A percentile compares a stretch with the other conserved stretches of the same genome.
Evolutionary conservation across 92 coral and sea anemone genomes (phyloP).

Genomic region (Porites rus): DNA sequence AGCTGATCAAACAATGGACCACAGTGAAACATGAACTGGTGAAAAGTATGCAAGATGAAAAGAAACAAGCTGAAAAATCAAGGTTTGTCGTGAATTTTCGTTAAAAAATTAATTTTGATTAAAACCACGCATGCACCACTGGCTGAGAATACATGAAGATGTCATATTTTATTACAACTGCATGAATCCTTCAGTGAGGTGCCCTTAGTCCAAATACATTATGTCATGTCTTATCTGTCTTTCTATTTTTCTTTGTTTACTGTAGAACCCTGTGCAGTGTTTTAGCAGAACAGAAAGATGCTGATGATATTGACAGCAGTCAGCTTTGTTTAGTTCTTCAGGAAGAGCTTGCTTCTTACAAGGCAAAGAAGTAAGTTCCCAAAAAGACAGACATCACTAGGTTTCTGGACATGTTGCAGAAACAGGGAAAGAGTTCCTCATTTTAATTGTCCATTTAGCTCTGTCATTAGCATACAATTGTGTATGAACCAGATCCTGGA

Average conservation of each 20-base stretch:
- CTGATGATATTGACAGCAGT: constrained; percentile 29
- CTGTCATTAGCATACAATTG: too few species aligned
- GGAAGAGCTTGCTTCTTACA: constrained; percentile 75
- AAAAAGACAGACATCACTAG: not conserved
- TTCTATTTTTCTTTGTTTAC: not conserved
- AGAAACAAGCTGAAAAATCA: constrained; percentile 20
- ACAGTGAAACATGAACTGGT: constrained; percentile 63
- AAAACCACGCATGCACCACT: too few species aligned
- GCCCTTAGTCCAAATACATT: not conserved
- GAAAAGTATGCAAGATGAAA: constrained; percentile 43
- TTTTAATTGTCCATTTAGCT: too few species aligned
- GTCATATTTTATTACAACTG: not conserved
- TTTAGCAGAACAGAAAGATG: constrained; percentile 58
- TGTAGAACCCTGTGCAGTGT: constrained; percentile 71
- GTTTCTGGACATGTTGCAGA: too few species aligned
- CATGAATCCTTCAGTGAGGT: not conserved
- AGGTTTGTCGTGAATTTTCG: constrained; percentile 12
- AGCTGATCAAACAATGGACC: constrained; percentile 59
- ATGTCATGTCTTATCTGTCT: too few species aligned
- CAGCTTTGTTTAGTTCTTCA: constrained; percentile 71
- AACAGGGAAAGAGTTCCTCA: too few species aligned
- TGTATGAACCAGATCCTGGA: too few species aligned
- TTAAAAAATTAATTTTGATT: too few species aligned
- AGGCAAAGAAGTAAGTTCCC: constrained; percentile 42
- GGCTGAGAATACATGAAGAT: too few species aligned